Conservation (phyloP, 2,888 invertebrate species). For the Agrenia bidenticulata region DNA sequence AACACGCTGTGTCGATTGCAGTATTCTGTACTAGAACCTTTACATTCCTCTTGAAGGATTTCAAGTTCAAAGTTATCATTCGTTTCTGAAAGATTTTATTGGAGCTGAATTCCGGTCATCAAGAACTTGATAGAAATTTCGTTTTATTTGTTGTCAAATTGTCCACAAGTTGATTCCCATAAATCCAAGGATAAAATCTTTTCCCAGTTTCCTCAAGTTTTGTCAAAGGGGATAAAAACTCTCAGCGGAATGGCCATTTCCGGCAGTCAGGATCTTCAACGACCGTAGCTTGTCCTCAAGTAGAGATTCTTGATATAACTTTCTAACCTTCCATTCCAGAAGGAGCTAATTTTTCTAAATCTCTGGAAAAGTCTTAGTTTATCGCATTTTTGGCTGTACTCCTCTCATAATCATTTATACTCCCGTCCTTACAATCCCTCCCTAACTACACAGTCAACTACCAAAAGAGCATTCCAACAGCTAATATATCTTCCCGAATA, state of each 20-base stretch:
- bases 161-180: constrained; percentile 1
- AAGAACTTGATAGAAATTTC: not conserved
- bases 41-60: not conserved
- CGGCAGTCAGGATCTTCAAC: not conserved
- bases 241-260: not conserved
- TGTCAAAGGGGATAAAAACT: not conserved
- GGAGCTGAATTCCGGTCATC: too few relatives aligned
- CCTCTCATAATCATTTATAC: constrained; percentile 9
- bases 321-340: constrained; percentile 7
- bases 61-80: constrained; percentile 14
- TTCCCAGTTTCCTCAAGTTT: not conserved
- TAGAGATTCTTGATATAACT: not conserved
- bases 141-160: not conserved
- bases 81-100: constrained; percentile 3
- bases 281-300: not conserved
- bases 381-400: constrained; percentile 3
- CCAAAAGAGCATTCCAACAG: constrained; percentile 25
- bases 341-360: constrained; percentile 9
- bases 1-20: constrained; percentile 34
- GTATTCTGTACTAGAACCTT: constrained; percentile 13
- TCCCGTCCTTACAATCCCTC: constrained; percentile 4
- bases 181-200: not conserved
- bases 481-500: constrained; percentile 24
- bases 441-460: constrained; percentile 13
- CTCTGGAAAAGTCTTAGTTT: constrained; percentile 5